These are phyloP conservation scores for Chaenodraco wilsoni DNA, from an alignment of 2,797 vertebrate genomes.

Conservation along the genomic window DNA sequence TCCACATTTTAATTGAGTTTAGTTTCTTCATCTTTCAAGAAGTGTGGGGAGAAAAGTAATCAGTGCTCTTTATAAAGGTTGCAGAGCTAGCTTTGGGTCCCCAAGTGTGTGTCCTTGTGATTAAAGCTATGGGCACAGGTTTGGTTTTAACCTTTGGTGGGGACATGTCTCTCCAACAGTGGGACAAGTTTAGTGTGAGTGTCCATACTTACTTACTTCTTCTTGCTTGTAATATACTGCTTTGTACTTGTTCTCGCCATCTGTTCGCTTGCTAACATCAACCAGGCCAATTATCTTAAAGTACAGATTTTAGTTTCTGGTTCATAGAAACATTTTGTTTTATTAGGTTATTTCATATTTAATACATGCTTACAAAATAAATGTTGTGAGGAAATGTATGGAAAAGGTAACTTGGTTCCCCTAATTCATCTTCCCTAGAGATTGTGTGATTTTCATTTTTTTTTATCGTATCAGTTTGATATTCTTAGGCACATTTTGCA, in stretches of 20 bases:
- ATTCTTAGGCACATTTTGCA: no score
- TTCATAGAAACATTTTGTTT: neutral
- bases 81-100: neutral
- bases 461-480: no score
- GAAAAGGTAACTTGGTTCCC: neutral
- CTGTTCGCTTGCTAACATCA: neutral
- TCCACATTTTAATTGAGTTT: conserved; percentile 52
- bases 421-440: no score
- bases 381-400: neutral
- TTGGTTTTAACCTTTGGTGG: neutral
- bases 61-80: conserved; percentile 42
- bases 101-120: conserved; percentile 1
- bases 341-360: neutral
- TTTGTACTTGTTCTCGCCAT: no score
- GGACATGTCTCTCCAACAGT: neutral
- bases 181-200: neutral
- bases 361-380: neutral
- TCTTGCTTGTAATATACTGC: neutral
- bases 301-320: neutral
- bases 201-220: neutral
- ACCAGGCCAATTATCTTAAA: neutral
- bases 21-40: conserved; percentile 49
- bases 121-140: neutral
- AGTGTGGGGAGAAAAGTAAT: conserved; percentile 24
- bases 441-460: no score